A percentile compares a stretch with the other conserved stretches of the same genome.
These are phyloP conservation scores for Onchidella celtica DNA, from an alignment of 2,888 invertebrate species.

Conservation along the genomic window DNA sequence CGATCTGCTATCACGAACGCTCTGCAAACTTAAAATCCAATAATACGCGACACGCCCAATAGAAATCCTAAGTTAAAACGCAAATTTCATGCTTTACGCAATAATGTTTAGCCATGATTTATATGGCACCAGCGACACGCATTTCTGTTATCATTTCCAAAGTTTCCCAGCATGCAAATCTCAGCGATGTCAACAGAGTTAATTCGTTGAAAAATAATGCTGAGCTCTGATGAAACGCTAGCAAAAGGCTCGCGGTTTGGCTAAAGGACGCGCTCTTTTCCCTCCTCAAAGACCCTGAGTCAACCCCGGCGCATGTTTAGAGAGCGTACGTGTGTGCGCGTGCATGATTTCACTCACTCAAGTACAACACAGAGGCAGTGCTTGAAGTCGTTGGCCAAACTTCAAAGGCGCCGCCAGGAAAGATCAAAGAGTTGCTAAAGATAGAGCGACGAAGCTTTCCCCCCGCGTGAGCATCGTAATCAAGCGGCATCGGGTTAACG, in stretches of 20 bases:
- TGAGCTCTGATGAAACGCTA: background rate
- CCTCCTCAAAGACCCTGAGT: background rate
- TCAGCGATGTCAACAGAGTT: background rate
- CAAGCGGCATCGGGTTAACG: background rate
- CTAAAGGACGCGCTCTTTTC: conserved; percentile 26
- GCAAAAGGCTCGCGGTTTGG: background rate
- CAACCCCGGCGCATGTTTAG: conserved; percentile 1
- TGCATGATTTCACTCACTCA: conserved; percentile 19
- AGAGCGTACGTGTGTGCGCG: conserved; percentile 15
- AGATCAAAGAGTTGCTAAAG: conserved; percentile 32
- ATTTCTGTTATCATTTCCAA: background rate
- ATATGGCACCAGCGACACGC: too few relatives aligned
- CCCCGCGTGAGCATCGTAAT: background rate
- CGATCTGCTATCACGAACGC: too few relatives aligned
- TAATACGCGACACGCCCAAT: too few relatives aligned
- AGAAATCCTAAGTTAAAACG: too few relatives aligned
- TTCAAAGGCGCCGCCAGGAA: conserved; percentile 12
- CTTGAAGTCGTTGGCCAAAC: conserved; percentile 40
- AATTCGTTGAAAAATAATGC: background rate
- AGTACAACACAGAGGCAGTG: conserved; percentile 26
- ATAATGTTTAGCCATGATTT: too few relatives aligned
- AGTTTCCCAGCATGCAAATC: background rate
- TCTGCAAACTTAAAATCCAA: too few relatives aligned
- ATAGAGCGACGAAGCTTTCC: conserved; percentile 24
- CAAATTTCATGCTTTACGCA: too few relatives aligned